These are phyloP conservation scores for Geococcyx californianus DNA, from an alignment of 2,113 vertebrate genomes.

Conservation along the genomic window DNA sequence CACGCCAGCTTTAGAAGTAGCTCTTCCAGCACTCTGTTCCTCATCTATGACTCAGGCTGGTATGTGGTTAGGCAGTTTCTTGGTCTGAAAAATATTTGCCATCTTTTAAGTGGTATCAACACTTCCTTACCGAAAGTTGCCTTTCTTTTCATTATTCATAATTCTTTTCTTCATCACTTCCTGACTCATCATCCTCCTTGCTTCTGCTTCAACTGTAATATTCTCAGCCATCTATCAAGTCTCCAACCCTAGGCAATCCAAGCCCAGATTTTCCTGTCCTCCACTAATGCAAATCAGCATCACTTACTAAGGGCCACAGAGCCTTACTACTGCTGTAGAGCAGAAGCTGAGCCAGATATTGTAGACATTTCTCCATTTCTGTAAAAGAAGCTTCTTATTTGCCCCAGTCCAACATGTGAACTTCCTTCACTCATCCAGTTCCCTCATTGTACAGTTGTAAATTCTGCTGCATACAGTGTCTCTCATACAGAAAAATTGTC, in stretches of 20 bases:
- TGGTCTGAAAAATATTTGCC: background rate
- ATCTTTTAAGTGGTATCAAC: background rate
- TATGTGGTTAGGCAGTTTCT: background rate
- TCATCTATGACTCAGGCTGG: background rate
- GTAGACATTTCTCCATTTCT: background rate
- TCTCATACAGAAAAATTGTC: background rate
- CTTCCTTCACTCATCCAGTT: background rate
- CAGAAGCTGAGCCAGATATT: background rate
- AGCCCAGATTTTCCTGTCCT: background rate
- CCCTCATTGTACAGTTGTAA: background rate
- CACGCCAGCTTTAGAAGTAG: background rate
- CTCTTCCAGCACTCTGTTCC: background rate
- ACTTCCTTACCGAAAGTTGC: background rate
- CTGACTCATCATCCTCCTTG: background rate
- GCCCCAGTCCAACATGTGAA: background rate
- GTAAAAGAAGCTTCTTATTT: background rate
- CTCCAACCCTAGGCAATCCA: background rate
- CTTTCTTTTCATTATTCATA: background rate
- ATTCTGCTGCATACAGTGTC: background rate
- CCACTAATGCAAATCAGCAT: background rate
- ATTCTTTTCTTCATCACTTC: background rate
- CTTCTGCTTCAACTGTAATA: background rate
- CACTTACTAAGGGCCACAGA: background rate
- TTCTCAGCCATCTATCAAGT: background rate
- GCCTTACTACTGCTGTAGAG: background rate